Conservation (phyloP, 37 sponge, comb jelly and placozoan genomes). For the Halisarca cf. caerulea region DNA sequence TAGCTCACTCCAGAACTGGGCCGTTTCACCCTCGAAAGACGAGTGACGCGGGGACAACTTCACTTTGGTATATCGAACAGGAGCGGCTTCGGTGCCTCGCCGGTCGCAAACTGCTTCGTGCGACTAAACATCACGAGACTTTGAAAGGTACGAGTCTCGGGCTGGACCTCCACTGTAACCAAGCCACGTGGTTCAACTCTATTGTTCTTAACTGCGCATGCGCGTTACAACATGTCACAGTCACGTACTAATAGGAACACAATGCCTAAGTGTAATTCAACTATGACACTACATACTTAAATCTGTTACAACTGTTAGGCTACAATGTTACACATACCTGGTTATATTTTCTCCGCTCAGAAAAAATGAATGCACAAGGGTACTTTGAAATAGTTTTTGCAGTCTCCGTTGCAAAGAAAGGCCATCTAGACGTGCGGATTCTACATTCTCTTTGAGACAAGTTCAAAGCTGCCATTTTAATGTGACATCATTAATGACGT, state of each 20-base stretch:
- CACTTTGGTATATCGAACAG: neutral
- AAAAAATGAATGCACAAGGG: too few relatives aligned
- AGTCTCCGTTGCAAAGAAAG: too few relatives aligned
- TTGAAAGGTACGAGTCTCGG: neutral
- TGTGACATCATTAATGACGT: too few relatives aligned
- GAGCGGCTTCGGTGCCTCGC: neutral
- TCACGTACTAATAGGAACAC: neutral
- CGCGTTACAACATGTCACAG: neutral
- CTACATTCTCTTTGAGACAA: too few relatives aligned
- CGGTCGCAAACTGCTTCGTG: neutral
- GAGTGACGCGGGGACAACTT: neutral
- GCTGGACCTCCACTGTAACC: conserved; percentile 9
- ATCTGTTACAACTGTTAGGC: too few relatives aligned
- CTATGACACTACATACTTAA: too few relatives aligned
- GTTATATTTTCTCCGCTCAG: too few relatives aligned
- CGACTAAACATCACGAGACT: neutral
- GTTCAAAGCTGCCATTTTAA: too few relatives aligned
- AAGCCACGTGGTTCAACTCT: neutral
- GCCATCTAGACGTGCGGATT: too few relatives aligned
- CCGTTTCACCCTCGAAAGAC: conserved; percentile 13
- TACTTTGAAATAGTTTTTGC: too few relatives aligned
- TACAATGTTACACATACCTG: too few relatives aligned
- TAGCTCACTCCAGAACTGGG: neutral
- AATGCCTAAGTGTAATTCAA: neutral
- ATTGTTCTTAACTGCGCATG: neutral